Conservation (phyloP, 2,113 vertebrate genomes). For the Triplophysa rosa region DNA sequence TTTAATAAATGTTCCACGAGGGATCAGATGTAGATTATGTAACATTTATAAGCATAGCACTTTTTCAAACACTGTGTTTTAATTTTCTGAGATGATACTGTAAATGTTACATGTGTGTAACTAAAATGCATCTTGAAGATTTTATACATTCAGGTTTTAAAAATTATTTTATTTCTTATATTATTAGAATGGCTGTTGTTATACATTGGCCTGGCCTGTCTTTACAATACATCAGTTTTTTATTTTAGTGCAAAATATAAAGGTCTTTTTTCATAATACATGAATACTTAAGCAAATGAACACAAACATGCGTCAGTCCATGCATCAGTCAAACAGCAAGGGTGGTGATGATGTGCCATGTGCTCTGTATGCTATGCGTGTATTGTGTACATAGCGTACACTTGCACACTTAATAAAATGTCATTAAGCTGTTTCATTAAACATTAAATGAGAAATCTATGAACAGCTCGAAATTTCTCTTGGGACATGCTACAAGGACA, state of each 20-base stretch:
- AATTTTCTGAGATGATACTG: neutral
- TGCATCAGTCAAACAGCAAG: conserved; percentile 18
- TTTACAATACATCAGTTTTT: too few relatives aligned
- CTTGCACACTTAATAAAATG: conserved; percentile 28
- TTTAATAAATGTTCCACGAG: conserved; percentile 2
- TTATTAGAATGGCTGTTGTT: too few relatives aligned
- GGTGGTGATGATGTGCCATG: neutral
- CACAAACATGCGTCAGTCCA: neutral
- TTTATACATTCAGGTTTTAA: too few relatives aligned
- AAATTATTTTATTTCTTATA: too few relatives aligned
- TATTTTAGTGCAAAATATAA: too few relatives aligned
- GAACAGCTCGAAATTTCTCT: neutral
- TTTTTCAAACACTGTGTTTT: neutral
- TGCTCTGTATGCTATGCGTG: conserved; percentile 1
- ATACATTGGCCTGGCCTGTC: too few relatives aligned
- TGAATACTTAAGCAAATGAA: neutral
- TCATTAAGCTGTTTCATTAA: conserved; percentile 29
- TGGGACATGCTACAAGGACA: conserved; percentile 20
- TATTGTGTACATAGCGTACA: neutral
- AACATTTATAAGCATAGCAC: neutral
- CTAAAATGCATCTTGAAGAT: neutral
- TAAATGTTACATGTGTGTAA: neutral
- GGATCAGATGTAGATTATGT: conserved; percentile 11
- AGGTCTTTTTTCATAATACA: too few relatives aligned
- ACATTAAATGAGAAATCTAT: conserved; percentile 10